These are phyloP conservation scores for Clanis bilineata DNA, from an alignment of 2,888 invertebrate genomes.

Conservation along the genomic window DNA sequence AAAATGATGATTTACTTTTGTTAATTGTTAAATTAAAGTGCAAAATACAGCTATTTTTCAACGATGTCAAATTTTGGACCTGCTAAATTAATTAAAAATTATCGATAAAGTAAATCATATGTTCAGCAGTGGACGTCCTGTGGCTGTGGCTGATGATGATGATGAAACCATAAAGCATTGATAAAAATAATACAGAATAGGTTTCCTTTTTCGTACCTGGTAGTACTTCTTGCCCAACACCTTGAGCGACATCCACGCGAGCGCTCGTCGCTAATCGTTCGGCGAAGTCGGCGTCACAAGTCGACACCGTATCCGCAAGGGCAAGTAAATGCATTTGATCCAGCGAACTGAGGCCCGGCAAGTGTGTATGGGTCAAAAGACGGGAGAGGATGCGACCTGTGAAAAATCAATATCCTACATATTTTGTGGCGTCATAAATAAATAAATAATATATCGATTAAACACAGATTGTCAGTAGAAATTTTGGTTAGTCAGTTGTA, in stretches of 20 bases:
- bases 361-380: slow-evolving; percentile 95
- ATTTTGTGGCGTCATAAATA: too few species aligned
- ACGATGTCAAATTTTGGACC: too few species aligned
- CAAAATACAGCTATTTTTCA: too few species aligned
- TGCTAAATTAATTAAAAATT: too few species aligned
- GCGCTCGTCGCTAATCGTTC: slow-evolving; percentile 86
- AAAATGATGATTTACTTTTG: too few species aligned
- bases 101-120: too few species aligned
- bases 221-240: slow-evolving; percentile 57
- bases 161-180: too few species aligned
- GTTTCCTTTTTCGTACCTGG: slow-evolving; percentile 61
- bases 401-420: slow-evolving; percentile 12
- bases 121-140: too few species aligned
- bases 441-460: too few species aligned
- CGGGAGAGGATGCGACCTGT: slow-evolving; percentile 91
- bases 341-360: slow-evolving; percentile 96
- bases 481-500: background rate
- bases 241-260: slow-evolving; percentile 53
- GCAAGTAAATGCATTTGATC: slow-evolving; percentile 99
- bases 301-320: slow-evolving; percentile 98
- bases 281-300: slow-evolving; percentile 94
- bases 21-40: too few species aligned
- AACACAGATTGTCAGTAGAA: background rate
- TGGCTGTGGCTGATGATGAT: too few species aligned
- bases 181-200: too few species aligned